phyloP scores from a whole-genome alignment of 2,888 invertebrate species.

The Lasioglossum figueresi region DNA sequence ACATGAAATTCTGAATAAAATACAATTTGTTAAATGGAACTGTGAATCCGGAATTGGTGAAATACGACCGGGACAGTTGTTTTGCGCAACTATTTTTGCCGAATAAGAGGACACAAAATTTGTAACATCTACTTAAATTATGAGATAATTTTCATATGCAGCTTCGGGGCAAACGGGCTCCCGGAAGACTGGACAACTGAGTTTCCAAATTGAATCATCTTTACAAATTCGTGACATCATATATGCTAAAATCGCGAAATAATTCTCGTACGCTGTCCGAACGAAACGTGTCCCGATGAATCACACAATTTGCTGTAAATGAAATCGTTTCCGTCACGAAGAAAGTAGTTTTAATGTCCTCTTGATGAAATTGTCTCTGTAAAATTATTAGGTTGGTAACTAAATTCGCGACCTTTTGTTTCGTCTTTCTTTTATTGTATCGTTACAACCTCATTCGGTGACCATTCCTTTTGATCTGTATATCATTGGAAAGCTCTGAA shows the following conservation, averaged over 20 bases:
- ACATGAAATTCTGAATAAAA: neutral
- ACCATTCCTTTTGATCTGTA: too few relatives aligned
- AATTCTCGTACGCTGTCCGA: neutral
- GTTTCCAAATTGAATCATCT: neutral
- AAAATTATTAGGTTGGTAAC: too few relatives aligned
- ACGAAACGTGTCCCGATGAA: neutral
- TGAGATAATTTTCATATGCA: neutral
- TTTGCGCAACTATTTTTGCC: neutral
- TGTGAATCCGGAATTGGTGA: neutral
- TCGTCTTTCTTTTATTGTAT: too few relatives aligned
- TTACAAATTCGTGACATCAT: neutral
- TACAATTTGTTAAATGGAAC: neutral
- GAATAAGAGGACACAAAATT: neutral
- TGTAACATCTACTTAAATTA: slow-evolving; percentile 1
- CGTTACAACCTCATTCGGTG: too few relatives aligned
- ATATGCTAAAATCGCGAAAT: neutral
- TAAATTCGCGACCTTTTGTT: too few relatives aligned
- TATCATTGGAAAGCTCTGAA: too few relatives aligned
- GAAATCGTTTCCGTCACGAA: neutral
- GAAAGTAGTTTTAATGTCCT: neutral
- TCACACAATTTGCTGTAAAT: neutral
- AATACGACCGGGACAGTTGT: neutral
- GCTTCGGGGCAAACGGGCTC: neutral
- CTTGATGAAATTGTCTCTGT: neutral
- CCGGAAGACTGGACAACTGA: neutral